Base-by-base conservation (phyloP, 2,113 vertebrate genomes). In the Rousettus leschenaultii region DNA sequence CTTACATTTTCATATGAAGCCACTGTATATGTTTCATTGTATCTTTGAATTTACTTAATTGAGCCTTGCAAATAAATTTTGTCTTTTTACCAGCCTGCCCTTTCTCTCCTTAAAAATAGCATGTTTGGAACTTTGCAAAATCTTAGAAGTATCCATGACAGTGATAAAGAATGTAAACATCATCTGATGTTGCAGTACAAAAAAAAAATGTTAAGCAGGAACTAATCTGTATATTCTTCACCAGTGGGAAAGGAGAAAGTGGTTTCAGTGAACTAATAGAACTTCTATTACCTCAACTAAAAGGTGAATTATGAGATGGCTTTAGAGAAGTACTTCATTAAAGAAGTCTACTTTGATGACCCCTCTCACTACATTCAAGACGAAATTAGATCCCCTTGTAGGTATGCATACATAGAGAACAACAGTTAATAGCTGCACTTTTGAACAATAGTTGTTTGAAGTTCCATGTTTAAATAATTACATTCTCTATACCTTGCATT, bases 51-150 rank as follows among this genome's bases (percentile, higher is more conserved):
- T 63, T 82, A 65, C 35, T 79, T 71, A 92, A 89, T 86, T 71
- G 86, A 90, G 24, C 19, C 70, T 92, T 89, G 35, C 8, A 92
- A 93, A 90, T 59, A 94, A 83, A 82, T 73, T 63, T 43, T 30
- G 4, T 55, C 70, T 30, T 82, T 80, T 87, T 43, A 70, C 28
- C 35, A 95, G 16, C 21, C 63, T 90, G n/a, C 48, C 63, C 24
- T 90, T 88, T 63, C 13, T 3, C 43, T 86, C 53, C 38, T 89
- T 74, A 71, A 43, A 92, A 94, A 90, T 35, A 92, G 26, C 48
- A 21, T 33, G 48, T 82, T 92, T 43, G 84, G 59, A 92, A 92
- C 71, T 91, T 65, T 92, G 24, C 33, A 80, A 74, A 40, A 79
- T 77, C 53, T 78, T 77, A 30, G 19, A 85, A 91, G 40, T 53